These are phyloP conservation scores for Gerris buenoi DNA, from an alignment of 1,140 invertebrate species.

Conservation along the genomic window DNA sequence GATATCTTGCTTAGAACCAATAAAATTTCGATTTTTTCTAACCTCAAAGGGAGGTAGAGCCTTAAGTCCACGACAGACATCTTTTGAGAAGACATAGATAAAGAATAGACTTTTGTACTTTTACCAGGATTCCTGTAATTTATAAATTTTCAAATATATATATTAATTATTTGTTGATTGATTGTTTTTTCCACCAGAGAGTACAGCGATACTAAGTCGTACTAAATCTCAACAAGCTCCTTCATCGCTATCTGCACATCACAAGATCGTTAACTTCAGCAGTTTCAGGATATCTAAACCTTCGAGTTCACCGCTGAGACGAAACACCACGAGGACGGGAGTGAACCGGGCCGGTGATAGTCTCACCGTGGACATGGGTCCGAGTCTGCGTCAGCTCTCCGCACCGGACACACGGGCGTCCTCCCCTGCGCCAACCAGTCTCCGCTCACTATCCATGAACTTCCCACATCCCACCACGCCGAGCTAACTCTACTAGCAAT, in stretches of 20 bases:
- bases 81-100: too few species aligned
- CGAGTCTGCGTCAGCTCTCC: conserved; percentile 9
- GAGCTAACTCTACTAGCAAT: background rate
- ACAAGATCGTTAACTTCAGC: conserved; percentile 22
- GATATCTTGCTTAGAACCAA: too few species aligned
- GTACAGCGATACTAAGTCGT: conserved; percentile 16
- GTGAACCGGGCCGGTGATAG: background rate
- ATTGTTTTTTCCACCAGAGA: too few species aligned
- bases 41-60: too few species aligned
- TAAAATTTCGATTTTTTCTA: too few species aligned
- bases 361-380: background rate
- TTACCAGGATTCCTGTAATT: too few species aligned
- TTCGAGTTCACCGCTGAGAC: conserved; percentile 12
- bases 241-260: conserved; percentile 10
- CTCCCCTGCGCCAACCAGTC: conserved; percentile 14
- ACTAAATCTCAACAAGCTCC: conserved; percentile 21
- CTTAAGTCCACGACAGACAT: too few species aligned
- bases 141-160: background rate
- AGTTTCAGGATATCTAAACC: conserved; percentile 22
- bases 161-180: too few species aligned
- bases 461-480: conserved; percentile 7
- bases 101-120: too few species aligned
- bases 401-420: conserved; percentile 15
- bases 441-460: conserved; percentile 20
- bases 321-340: conserved; percentile 12